A percentile compares a stretch with the other conserved stretches of the same genome.
Conservation (phyloP, 92 coral and sea anemone genomes). For the Actinernus sp. region DNA sequence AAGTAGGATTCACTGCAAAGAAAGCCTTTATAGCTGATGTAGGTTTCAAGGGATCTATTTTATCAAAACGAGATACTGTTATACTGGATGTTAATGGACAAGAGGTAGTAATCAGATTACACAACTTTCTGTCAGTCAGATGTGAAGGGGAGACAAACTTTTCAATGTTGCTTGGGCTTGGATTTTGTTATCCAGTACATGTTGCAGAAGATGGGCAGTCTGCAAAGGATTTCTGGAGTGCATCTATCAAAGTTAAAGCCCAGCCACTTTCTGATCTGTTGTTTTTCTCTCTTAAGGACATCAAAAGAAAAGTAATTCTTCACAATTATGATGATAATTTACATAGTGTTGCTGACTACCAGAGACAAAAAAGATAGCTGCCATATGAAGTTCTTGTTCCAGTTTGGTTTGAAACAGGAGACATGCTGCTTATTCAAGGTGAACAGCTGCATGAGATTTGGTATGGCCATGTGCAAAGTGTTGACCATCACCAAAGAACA, state of each 20-base stretch:
- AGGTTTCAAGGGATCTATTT: constrained; percentile 17
- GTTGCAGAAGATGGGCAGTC: constrained; percentile 8
- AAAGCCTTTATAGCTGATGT: constrained; percentile 47
- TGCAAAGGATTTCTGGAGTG: constrained; percentile 65
- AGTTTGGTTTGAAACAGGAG: constrained; percentile 48
- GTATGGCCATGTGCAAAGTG: constrained; percentile 63
- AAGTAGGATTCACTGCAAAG: constrained; percentile 35
- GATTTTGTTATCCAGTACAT: background rate
- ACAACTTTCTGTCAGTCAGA: background rate
- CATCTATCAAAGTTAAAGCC: constrained; percentile 46
- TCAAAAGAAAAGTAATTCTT: background rate
- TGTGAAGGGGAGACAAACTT: background rate
- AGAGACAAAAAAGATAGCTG: constrained; percentile 13
- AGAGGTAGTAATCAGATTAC: background rate
- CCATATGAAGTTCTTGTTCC: constrained; percentile 43
- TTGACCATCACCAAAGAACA: constrained; percentile 28
- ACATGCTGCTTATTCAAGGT: constrained; percentile 70
- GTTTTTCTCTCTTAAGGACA: background rate
- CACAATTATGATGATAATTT: constrained; percentile 10
- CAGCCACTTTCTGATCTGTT: constrained; percentile 21
- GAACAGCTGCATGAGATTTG: constrained; percentile 43
- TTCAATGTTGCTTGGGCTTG: background rate
- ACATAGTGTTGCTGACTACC: constrained; percentile 56
- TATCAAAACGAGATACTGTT: background rate
- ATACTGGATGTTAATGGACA: background rate